These are phyloP conservation scores for Cephus sareptanus DNA, from an alignment of 2,888 invertebrate species.

Conservation along the genomic window DNA sequence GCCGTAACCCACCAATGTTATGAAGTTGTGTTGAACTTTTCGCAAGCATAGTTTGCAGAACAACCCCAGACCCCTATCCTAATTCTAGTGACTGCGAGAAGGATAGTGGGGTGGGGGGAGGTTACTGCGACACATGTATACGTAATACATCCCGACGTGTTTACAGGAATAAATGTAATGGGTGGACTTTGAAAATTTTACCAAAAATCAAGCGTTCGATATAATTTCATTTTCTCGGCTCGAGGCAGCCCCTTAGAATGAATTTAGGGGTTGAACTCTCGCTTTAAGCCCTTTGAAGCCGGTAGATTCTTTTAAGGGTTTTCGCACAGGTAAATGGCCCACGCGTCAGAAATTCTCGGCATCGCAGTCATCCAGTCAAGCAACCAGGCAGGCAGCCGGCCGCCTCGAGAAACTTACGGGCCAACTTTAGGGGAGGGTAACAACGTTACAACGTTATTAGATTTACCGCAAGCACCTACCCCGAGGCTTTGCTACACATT, in stretches of 20 bases:
- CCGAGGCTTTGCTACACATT: slow-evolving; percentile 45
- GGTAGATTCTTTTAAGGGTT: too few relatives aligned
- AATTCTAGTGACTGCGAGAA: slow-evolving; percentile 44
- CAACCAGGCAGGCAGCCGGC: slow-evolving; percentile 20
- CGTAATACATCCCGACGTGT: too few relatives aligned
- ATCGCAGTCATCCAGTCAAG: slow-evolving; percentile 44
- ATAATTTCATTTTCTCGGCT: too few relatives aligned
- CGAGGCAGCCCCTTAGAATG: too few relatives aligned
- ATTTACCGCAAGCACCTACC: slow-evolving; percentile 65
- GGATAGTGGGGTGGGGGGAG: not conserved
- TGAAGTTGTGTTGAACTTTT: slow-evolving; percentile 67
- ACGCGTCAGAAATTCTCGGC: slow-evolving; percentile 56
- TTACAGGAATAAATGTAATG: too few relatives aligned
- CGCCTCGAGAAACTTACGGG: slow-evolving; percentile 55
- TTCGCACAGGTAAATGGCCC: slow-evolving; percentile 15
- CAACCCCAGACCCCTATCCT: slow-evolving; percentile 35
- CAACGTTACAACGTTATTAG: slow-evolving; percentile 65
- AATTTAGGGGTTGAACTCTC: too few relatives aligned
- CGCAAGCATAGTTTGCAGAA: slow-evolving; percentile 61
- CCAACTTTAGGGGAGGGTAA: slow-evolving; percentile 59
- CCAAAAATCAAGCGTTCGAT: too few relatives aligned
- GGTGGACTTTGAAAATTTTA: too few relatives aligned
- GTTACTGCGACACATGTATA: not conserved
- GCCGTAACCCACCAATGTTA: slow-evolving; percentile 48
- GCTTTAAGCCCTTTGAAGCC: too few relatives aligned